Evolutionary conservation across 2,888 invertebrate genomes (phyloP).

Genomic region (Margaritifera margaritifera): DNA sequence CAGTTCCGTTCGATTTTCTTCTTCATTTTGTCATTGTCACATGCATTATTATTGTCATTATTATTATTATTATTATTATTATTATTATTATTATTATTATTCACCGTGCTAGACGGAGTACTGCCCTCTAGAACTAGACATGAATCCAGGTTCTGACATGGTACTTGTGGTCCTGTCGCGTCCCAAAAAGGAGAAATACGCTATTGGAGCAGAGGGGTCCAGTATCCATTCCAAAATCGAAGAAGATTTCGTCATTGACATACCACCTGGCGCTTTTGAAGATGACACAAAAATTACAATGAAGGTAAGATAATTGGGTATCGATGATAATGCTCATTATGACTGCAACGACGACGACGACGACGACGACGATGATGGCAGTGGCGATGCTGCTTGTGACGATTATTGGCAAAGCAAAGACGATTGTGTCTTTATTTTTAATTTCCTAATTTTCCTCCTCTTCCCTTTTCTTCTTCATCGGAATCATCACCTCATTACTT

Average conservation of each 20-base stretch:
- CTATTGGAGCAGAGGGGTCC: constrained; percentile 3
- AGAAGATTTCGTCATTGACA: constrained; percentile 22
- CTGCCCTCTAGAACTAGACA: constrained; percentile 16
- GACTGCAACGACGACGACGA: too few relatives aligned
- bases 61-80: too few relatives aligned
- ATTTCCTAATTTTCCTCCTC: too few relatives aligned
- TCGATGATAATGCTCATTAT: neutral
- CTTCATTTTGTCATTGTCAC: too few relatives aligned
- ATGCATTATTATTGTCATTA: too few relatives aligned
- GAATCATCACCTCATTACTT: too few relatives aligned
- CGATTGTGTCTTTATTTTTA: too few relatives aligned
- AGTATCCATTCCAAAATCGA: constrained; percentile 27
- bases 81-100: neutral
- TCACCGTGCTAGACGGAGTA: constrained; percentile 13
- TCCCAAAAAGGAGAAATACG: constrained; percentile 22
- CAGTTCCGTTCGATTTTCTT: too few relatives aligned
- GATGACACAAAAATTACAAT: constrained; percentile 20
- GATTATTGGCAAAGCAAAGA: too few relatives aligned
- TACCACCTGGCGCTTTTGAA: constrained; percentile 26
- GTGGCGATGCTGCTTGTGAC: too few relatives aligned
- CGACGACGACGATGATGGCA: too few relatives aligned
- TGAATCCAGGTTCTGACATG: constrained; percentile 25
- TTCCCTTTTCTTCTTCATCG: too few relatives aligned
- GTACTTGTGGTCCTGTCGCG: constrained; percentile 19
- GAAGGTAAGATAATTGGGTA: constrained; percentile 11